These are phyloP conservation scores for Plagodis dolabraria DNA, from an alignment of 2,888 invertebrate genomes.

Conservation along the genomic window DNA sequence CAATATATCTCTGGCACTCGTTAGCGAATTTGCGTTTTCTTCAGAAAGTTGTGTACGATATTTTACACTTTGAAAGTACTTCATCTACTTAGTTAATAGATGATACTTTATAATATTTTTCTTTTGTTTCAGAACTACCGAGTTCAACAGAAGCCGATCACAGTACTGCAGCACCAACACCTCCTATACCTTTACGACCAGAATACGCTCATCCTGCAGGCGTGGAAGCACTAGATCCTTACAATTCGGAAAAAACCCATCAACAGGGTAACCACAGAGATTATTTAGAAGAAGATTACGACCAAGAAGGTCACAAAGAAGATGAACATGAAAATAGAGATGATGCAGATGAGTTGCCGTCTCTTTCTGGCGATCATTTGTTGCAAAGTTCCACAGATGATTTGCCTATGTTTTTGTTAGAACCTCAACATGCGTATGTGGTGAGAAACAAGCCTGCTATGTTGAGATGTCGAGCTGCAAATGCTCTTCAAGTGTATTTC, in stretches of 20 bases:
- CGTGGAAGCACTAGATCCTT: slow-evolving; percentile 78
- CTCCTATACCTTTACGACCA: slow-evolving; percentile 71
- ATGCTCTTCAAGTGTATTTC: slow-evolving; percentile 94
- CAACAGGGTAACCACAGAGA: slow-evolving; percentile 69
- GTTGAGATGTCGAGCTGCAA: slow-evolving; percentile 95
- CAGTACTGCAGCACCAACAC: slow-evolving; percentile 62
- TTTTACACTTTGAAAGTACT: neutral
- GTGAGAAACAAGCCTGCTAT: slow-evolving; percentile 96
- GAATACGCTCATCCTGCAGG: slow-evolving; percentile 80
- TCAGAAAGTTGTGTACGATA: too few species aligned
- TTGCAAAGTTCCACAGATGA: slow-evolving; percentile 86
- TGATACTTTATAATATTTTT: slow-evolving; percentile 11
- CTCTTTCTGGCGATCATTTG: slow-evolving; percentile 76
- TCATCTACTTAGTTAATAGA: neutral
- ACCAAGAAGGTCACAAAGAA: slow-evolving; percentile 75
- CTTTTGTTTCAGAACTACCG: slow-evolving; percentile 69
- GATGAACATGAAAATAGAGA: slow-evolving; percentile 78
- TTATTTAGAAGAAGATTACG: slow-evolving; percentile 80
- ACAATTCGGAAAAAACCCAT: slow-evolving; percentile 75
- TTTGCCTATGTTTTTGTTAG: slow-evolving; percentile 93
- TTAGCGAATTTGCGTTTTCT: neutral
- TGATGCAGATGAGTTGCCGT: slow-evolving; percentile 78
- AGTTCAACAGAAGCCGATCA: slow-evolving; percentile 69
- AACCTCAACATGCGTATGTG: slow-evolving; percentile 95
- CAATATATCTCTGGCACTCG: slow-evolving; percentile 3